phyloP scores from a whole-genome alignment of 1,140 invertebrate genomes.

The Euwallacea similis region DNA sequence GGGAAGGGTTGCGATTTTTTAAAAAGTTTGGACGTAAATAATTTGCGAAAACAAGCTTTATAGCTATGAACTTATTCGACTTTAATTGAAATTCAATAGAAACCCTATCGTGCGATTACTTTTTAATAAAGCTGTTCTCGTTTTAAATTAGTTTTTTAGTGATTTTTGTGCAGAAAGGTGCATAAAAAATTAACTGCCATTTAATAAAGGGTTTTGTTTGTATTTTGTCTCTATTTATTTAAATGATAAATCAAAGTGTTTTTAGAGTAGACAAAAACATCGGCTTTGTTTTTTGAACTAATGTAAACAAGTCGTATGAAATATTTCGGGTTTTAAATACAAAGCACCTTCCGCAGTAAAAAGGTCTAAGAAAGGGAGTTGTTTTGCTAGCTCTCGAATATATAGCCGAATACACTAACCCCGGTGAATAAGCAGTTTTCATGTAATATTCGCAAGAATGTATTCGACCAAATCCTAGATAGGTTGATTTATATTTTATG shows the following conservation, averaged over 20 bases:
- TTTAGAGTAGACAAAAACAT: too few relatives aligned
- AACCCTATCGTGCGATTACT: neutral
- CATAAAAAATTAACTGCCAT: neutral
- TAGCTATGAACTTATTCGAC: neutral
- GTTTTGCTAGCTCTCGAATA: conserved; percentile 32
- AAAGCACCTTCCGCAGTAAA: conserved; percentile 6
- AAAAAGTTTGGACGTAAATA: too few relatives aligned
- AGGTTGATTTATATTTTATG: conserved; percentile 37
- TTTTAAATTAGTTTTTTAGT: neutral
- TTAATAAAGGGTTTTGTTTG: conserved; percentile 1
- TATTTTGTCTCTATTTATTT: neutral
- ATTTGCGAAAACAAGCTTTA: too few relatives aligned
- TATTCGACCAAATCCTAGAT: conserved; percentile 33
- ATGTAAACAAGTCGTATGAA: neutral
- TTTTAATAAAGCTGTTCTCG: neutral
- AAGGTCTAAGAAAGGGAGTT: conserved; percentile 23
- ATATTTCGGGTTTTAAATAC: neutral
- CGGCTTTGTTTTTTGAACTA: too few relatives aligned
- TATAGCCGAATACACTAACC: conserved; percentile 28
- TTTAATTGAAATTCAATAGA: neutral
- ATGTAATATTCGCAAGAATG: conserved; percentile 32
- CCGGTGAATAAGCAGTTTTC: conserved; percentile 32
- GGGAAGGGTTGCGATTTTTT: too few relatives aligned
- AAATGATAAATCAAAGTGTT: neutral
- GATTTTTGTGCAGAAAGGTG: neutral